phyloP scores from a whole-genome alignment of 2,113 vertebrate genomes.

The Isichthys henryi region DNA sequence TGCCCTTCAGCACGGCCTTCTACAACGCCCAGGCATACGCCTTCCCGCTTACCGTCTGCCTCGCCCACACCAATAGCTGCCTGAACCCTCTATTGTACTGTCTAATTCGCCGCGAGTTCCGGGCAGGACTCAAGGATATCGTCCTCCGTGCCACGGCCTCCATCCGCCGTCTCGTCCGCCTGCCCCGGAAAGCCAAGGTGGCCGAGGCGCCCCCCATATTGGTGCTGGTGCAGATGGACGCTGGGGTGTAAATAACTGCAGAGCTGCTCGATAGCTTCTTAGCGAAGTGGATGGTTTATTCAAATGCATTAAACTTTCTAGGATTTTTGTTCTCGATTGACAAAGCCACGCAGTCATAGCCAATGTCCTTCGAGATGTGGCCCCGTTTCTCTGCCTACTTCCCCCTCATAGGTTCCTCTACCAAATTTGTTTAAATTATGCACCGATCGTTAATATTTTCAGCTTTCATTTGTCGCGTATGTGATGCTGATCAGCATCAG shows the following conservation, averaged over 20 bases:
- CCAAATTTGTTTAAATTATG: not conserved
- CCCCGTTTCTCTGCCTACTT: slow-evolving; percentile 33
- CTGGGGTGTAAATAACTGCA: slow-evolving; percentile 25
- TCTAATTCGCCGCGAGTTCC: slow-evolving; percentile 63
- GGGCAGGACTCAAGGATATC: slow-evolving; percentile 61
- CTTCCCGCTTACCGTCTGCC: slow-evolving; percentile 66
- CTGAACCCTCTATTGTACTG: slow-evolving; percentile 73
- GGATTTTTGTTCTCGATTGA: slow-evolving; percentile 30
- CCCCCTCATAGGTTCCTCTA: slow-evolving; percentile 15
- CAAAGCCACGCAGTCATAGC: slow-evolving; percentile 22
- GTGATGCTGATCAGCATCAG: not conserved
- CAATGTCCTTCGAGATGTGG: slow-evolving; percentile 32
- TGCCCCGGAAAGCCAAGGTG: slow-evolving; percentile 54
- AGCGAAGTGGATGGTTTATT: slow-evolving; percentile 4
- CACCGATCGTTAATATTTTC: not conserved
- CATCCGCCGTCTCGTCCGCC: slow-evolving; percentile 46
- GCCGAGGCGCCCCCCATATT: slow-evolving; percentile 56
- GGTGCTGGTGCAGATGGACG: slow-evolving; percentile 61
- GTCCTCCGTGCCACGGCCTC: slow-evolving; percentile 53
- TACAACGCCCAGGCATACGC: slow-evolving; percentile 67
- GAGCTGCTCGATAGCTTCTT: not conserved
- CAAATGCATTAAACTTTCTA: not conserved
- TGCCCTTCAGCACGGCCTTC: slow-evolving; percentile 68
- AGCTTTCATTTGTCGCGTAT: not conserved
- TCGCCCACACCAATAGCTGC: slow-evolving; percentile 74